Base-by-base conservation (phyloP, 1,140 invertebrate species). In the Oncopodura yosiiana region DNA sequence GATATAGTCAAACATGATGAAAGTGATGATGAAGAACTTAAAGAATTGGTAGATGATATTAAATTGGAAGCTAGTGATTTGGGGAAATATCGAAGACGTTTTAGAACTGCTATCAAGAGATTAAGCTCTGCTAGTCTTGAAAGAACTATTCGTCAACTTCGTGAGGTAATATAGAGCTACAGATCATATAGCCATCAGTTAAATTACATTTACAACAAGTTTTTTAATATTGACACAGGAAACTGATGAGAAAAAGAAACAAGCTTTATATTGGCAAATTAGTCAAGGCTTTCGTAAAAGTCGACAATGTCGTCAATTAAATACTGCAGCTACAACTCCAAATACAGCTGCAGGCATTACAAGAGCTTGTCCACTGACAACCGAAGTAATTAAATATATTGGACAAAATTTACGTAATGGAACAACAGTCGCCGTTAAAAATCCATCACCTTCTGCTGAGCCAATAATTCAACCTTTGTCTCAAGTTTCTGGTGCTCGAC, bases 191-290 rank as follows among this genome's bases (percentile, higher is more conserved):
- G 36, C 11, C 32, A 38, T 23, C 23, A 24, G 38, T 49, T 8
- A 37, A 38, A 38, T n/a, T 36, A 46, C n/a, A 3, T 34, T 19
- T 2, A n/a, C n/a, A 1, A 26, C 9, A 29, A 16, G 32, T 18
- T 18, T 6, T 16, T 2, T 32, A 21, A 32, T 9, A 18, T 16
- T 21, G 30, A 21, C 34, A 16, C 14, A 46, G 32, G 46, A 49
- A 49, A 49, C 46, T 24, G 46, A 49, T 38, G 46, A 49, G 14
- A 49, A 49, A 23, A 36, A 38, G 27, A 49, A 49, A 24, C 14
- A 37, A 21, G 30, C 46, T 14, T n/a, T n/a, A n/a, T n/a, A n/a
- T n/a, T n/a, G n/a, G n/a, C n/a, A n/a, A n/a, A n/a, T n/a, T n/a
- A n/a, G n/a, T n/a, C n/a, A n/a, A n/a, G n/a, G n/a, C n/a, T n/a